Percentiles rank a stretch among this genome's conserved stretches.
Evolutionary conservation across 1,140 invertebrate species (phyloP).

Genomic region (Penaeus chinensis): DNA sequence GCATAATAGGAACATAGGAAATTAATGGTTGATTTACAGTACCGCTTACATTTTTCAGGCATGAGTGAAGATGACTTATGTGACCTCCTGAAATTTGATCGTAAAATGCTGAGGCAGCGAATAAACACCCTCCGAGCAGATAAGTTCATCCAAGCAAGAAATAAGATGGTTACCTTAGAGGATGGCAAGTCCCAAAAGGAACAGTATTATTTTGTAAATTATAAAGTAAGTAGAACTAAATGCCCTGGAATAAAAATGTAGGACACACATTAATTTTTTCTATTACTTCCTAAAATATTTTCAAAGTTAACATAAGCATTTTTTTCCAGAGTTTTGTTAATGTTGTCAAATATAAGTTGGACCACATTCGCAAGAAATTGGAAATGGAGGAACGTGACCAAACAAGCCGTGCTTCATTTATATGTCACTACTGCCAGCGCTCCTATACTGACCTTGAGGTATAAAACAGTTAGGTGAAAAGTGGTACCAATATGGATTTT

Average conservation of each 20-base stretch:
- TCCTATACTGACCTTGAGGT: conserved; percentile 79
- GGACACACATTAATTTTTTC: neutral
- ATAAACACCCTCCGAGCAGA: conserved; percentile 89
- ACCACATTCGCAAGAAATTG: conserved; percentile 93
- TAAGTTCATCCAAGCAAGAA: conserved; percentile 91
- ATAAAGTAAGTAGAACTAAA: conserved; percentile 75
- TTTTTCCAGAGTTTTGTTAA: conserved; percentile 87
- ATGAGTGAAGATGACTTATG: conserved; percentile 97
- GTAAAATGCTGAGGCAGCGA: conserved; percentile 90
- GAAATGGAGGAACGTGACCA: conserved; percentile 89
- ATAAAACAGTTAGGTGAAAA: too few species aligned
- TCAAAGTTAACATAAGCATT: neutral
- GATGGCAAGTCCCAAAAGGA: conserved; percentile 97
- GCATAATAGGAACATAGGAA: neutral
- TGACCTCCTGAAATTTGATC: conserved; percentile 92
- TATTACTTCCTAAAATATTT: neutral
- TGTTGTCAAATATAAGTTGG: conserved; percentile 96
- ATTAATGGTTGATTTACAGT: neutral
- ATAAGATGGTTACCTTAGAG: conserved; percentile 93
- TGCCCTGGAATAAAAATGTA: neutral
- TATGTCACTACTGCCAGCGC: conserved; percentile 90
- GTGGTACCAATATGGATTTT: too few species aligned
- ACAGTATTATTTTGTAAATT: conserved; percentile 98
- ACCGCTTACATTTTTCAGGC: conserved; percentile 13
- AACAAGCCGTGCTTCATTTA: conserved; percentile 94